Evolutionary conservation across 2,113 vertebrate genomes (phyloP).

Genomic region (Ranitomeya variabilis): DNA sequence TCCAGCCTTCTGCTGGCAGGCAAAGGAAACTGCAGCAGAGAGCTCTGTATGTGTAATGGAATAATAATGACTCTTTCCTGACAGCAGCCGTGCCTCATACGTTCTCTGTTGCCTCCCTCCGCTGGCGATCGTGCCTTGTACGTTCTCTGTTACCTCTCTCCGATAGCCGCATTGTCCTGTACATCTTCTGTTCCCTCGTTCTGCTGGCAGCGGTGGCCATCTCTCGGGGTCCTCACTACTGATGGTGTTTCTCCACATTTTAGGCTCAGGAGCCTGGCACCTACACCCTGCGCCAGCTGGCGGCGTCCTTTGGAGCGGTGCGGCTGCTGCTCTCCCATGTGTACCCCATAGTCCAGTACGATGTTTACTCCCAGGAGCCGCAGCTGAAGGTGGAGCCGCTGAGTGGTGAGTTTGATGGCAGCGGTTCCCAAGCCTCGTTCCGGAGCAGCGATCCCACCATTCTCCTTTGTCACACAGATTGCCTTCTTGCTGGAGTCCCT

Average conservation of each 20-base stretch:
- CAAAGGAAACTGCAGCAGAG: too few relatives aligned
- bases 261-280: conserved; percentile 90
- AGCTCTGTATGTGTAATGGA: too few relatives aligned
- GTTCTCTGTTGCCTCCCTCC: too few relatives aligned
- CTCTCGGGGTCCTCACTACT: neutral
- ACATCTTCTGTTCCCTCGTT: too few relatives aligned
- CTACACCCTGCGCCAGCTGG: conserved; percentile 90
- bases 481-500: conserved; percentile 91
- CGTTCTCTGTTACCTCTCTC: too few relatives aligned
- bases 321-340: conserved; percentile 91
- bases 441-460: neutral
- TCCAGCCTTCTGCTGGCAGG: too few relatives aligned
- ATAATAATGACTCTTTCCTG: too few relatives aligned
- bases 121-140: too few relatives aligned
- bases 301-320: conserved; percentile 82
- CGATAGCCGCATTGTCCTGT: neutral
- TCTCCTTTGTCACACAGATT: conserved; percentile 72
- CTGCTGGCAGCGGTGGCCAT: too few relatives aligned
- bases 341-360: conserved; percentile 90
- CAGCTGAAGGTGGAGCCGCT: conserved; percentile 91
- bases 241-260: neutral
- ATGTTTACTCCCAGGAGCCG: conserved; percentile 96
- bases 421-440: neutral
- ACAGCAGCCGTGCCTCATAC: too few relatives aligned
- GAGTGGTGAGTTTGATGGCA: conserved; percentile 76